A percentile compares a stretch with the other conserved stretches of the same genome.
Evolutionary conservation across 2,113 vertebrate genomes (phyloP).

Genomic region (Podiceps cristatus): DNA sequence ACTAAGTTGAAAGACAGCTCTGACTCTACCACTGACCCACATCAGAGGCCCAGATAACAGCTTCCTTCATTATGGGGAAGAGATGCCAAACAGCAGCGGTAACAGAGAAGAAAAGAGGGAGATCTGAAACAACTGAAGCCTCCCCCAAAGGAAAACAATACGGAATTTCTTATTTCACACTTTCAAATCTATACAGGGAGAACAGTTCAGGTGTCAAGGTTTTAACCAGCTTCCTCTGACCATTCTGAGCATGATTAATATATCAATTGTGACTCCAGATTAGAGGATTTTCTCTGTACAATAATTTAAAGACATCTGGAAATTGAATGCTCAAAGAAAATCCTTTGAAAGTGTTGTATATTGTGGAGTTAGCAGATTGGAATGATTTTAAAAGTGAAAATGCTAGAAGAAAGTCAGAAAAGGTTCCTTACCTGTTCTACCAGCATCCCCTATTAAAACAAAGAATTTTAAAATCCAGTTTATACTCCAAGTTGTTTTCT

Average conservation of each 20-base stretch:
- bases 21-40: neutral
- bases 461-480: slow-evolving; percentile 73
- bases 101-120: neutral
- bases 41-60: neutral
- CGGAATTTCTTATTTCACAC: neutral
- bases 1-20: neutral
- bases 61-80: neutral
- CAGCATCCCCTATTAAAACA: slow-evolving; percentile 73
- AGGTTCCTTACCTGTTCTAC: slow-evolving; percentile 73
- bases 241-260: slow-evolving; percentile 9
- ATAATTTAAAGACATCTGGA: slow-evolving; percentile 36
- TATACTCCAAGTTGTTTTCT: slow-evolving; percentile 47
- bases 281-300: slow-evolving; percentile 10
- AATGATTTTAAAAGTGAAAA: slow-evolving; percentile 70
- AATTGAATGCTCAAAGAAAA: slow-evolving; percentile 73
- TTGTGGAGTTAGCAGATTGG: slow-evolving; percentile 63
- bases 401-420: slow-evolving; percentile 49
- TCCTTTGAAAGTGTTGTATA: slow-evolving; percentile 62
- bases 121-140: neutral
- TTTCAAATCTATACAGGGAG: neutral
- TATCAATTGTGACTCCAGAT: slow-evolving; percentile 5
- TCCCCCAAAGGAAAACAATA: neutral
- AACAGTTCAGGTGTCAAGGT: neutral
- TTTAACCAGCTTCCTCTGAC: neutral
- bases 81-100: neutral